These are phyloP conservation scores for Sialis lutaria DNA, from an alignment of 2,888 invertebrate species.

Conservation along the genomic window DNA sequence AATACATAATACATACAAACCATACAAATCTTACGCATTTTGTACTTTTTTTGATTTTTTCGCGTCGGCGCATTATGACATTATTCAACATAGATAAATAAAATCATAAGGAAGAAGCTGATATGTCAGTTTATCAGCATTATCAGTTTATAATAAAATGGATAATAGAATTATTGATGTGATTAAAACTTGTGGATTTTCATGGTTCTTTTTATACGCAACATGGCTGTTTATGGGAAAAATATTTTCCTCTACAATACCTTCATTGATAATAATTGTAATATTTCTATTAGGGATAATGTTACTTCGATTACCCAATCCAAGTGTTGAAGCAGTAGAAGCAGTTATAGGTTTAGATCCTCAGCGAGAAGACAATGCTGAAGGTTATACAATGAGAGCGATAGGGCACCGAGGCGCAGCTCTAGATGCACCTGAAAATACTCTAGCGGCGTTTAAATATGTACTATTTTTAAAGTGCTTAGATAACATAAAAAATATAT, in stretches of 20 bases:
- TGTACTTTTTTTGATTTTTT: no score
- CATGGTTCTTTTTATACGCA: conserved; percentile 14
- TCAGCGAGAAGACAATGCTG: conserved; percentile 26
- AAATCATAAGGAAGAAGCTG: no score
- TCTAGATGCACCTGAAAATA: conserved; percentile 67
- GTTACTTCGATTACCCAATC: conserved; percentile 35
- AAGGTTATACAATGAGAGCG: conserved; percentile 35
- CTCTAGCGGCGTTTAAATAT: conserved; percentile 50
- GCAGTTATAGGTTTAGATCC: conserved; percentile 31
- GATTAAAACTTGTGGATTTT: conserved; percentile 1
- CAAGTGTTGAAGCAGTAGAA: conserved; percentile 27
- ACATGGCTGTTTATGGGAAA: conserved; percentile 17
- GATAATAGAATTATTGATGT: conserved; percentile 1
- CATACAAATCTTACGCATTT: no score
- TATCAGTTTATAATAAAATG: background rate
- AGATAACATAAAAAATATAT: conserved; percentile 2
- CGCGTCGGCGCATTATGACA: no score
- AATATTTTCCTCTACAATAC: conserved; percentile 17
- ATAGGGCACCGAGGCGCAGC: conserved; percentile 62
- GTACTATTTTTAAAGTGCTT: conserved; percentile 25
- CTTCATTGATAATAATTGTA: conserved; percentile 18
- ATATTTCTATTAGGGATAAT: conserved; percentile 14
- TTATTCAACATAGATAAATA: no score
- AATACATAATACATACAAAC: no score
- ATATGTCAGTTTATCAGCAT: no score